These are phyloP conservation scores for Nowickia ferox DNA, from an alignment of 2,888 invertebrate species.

Conservation along the genomic window DNA sequence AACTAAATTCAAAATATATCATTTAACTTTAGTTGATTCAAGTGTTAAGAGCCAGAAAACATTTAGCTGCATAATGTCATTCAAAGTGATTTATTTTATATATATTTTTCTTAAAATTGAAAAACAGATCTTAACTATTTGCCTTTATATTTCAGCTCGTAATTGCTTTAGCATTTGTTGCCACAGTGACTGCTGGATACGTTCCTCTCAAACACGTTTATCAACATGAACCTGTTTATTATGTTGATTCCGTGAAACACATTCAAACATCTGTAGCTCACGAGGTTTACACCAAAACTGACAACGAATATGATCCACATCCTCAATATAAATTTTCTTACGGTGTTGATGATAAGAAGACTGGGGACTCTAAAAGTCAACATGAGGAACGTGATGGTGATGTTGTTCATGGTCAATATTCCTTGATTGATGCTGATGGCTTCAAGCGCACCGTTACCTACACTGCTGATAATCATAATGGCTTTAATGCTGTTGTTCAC, in stretches of 20 bases:
- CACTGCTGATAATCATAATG: conserved; percentile 74
- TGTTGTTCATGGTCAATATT: conserved; percentile 81
- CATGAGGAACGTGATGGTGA: conserved; percentile 81
- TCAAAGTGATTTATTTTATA: conserved; percentile 52
- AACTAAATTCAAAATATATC: conserved; percentile 52
- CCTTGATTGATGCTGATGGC: conserved; percentile 81
- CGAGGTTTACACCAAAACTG: conserved; percentile 68
- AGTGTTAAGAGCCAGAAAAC: conserved; percentile 40
- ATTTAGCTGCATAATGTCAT: conserved; percentile 51
- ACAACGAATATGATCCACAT: conserved; percentile 80
- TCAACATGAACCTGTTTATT: conserved; percentile 74
- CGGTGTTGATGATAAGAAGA: conserved; percentile 79
- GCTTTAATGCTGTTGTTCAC: conserved; percentile 76
- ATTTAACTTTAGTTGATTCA: conserved; percentile 48
- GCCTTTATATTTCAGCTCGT: conserved; percentile 37
- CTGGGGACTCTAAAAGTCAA: conserved; percentile 82
- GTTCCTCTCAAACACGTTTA: conserved; percentile 66
- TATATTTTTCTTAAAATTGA: background rate
- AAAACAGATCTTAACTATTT: background rate
- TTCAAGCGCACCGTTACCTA: conserved; percentile 77
- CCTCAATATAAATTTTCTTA: conserved; percentile 81
- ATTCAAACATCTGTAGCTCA: conserved; percentile 73
- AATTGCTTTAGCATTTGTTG: conserved; percentile 79
- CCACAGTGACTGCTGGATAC: conserved; percentile 80
- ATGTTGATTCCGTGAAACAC: conserved; percentile 70